These are phyloP conservation scores for Apamea anceps DNA, from an alignment of 2,888 invertebrate genomes.

Conservation along the genomic window DNA sequence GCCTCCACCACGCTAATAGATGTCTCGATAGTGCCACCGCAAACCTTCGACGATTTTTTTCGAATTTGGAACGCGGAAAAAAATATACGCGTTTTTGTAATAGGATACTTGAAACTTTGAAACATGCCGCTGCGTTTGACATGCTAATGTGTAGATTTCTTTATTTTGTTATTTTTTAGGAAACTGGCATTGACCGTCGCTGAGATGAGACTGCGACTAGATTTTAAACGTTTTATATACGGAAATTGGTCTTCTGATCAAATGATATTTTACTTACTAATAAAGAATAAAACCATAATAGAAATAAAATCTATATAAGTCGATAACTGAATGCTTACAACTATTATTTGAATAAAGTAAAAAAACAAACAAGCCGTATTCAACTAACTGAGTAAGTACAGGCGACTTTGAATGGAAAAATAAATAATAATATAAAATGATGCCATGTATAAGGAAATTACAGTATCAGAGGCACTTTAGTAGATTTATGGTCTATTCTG, in stretches of 20 bases:
- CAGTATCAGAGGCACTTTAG: slow-evolving; percentile 69
- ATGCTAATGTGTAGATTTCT: slow-evolving; percentile 69
- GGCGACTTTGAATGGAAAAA: slow-evolving; percentile 44
- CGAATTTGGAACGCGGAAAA: slow-evolving; percentile 70
- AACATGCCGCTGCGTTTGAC: slow-evolving; percentile 60
- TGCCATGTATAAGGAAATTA: slow-evolving; percentile 66
- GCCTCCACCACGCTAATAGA: slow-evolving; percentile 85
- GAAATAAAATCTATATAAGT: neutral
- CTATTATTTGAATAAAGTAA: neutral
- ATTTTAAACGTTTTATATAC: too few species aligned
- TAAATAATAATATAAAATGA: slow-evolving; percentile 60
- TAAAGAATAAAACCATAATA: neutral
- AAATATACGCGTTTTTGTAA: slow-evolving; percentile 57
- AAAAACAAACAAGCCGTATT: neutral
- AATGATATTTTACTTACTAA: too few species aligned
- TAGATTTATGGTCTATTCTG: slow-evolving; percentile 72
- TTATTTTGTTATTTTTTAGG: slow-evolving; percentile 53
- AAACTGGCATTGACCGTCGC: too few species aligned
- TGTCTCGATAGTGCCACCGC: slow-evolving; percentile 79
- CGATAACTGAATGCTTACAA: neutral
- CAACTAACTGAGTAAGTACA: neutral
- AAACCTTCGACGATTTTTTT: slow-evolving; percentile 69
- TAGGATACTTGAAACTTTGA: slow-evolving; percentile 57
- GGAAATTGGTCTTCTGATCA: too few species aligned
- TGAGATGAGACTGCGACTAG: too few species aligned